Conservation (phyloP, 2,797 vertebrate species). For the Brotula barbata region DNA sequence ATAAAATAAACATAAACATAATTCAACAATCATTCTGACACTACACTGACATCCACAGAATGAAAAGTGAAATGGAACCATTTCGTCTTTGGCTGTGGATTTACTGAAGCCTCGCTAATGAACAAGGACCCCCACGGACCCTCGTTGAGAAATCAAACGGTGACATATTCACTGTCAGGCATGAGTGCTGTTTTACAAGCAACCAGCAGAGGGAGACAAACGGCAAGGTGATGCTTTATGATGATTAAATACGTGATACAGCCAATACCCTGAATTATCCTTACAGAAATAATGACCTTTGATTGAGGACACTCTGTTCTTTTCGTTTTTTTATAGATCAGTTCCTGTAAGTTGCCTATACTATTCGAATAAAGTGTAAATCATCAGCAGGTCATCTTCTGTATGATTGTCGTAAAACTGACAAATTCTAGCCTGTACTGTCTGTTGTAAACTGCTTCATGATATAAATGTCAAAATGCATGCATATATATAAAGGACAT, state of each 20-base stretch:
- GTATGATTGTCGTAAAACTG: too few species aligned
- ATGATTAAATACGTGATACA: neutral
- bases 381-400: too few species aligned
- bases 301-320: too few species aligned
- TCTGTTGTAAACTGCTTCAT: neutral
- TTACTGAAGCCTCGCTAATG: neutral
- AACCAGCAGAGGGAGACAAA: slow-evolving; percentile 63
- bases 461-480: neutral
- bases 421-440: too few species aligned
- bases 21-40: too few species aligned
- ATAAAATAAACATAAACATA: too few species aligned
- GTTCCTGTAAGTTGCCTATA: too few species aligned
- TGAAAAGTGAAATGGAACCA: neutral
- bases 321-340: too few species aligned
- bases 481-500: neutral
- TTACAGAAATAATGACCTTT: too few species aligned
- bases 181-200: slow-evolving; percentile 1
- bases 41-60: neutral
- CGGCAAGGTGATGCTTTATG: neutral
- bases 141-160: neutral
- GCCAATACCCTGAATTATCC: too few species aligned
- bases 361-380: too few species aligned
- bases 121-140: too few species aligned
- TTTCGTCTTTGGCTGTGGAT: neutral
- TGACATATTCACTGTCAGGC: neutral